Base-by-base conservation (phyloP, 2,113 vertebrate genomes). In the Eulemur macaco region DNA sequence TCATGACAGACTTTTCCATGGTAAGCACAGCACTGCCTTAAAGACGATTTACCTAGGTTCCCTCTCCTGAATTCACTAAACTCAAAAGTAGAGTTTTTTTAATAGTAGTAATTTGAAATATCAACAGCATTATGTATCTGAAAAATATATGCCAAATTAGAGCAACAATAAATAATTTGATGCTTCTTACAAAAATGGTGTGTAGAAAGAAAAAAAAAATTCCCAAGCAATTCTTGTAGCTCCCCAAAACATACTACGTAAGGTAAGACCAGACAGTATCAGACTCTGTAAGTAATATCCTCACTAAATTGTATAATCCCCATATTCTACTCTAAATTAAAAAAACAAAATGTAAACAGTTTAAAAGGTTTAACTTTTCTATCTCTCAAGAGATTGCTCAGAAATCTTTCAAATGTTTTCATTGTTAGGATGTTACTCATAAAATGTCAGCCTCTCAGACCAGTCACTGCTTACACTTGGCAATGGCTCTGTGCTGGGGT, bases 51-150 rank as follows among this genome's bases (percentile, higher is more conserved):
- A 76, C 21, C 58, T 29, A 17, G 14, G 42, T 63, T 87, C 14
- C 47, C 27, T 78, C 58, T 97, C 37, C 60, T 60, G 21, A 91
- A 64, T 71, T 78, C 47, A 50, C 21, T 78, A 94, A 88, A 89
- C 34, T 78, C 63, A 42, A 54, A 86, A 86, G 60, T n/a, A 74
- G 11, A 17, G 20, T 27, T 47, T 81, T 94, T 85, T 94, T 78
- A 50, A 88, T 8, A 50, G 37, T 34, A 92, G 77, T 42, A 56
- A 95, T 69, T 25, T 89, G 78, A 93, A 74, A 52, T 68, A 90
- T 74, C 39, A 81, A 78, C 7, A 78, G 60, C n/a, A 73, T 77
- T 17, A 86, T 31, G 3, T 64, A 2, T 77, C 71, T 86, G 74
- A 68, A 92, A 89, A 60, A 52, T 31, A 54, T 64, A 37, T 56